Evolutionary conservation across 1,140 invertebrate genomes (phyloP).

Genomic region (Mya arenaria): DNA sequence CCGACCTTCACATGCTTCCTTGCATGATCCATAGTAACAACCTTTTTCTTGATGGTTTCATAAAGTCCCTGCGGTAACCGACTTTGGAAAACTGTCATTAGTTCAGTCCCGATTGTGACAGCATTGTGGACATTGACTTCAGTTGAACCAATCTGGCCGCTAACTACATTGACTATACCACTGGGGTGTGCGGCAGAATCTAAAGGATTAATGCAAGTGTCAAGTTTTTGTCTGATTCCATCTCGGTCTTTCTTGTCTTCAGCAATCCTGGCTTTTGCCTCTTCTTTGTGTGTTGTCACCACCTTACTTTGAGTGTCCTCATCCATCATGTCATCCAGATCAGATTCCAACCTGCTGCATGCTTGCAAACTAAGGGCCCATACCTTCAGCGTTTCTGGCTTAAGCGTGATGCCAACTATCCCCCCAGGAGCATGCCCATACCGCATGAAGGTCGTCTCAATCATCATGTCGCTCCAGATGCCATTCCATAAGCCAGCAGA

Average conservation of each 20-base stretch:
- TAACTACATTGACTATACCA: not conserved
- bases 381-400: conserved; percentile 32
- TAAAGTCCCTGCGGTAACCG: not conserved
- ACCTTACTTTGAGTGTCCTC: not conserved
- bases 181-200: conserved; percentile 12
- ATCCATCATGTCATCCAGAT: conserved; percentile 13
- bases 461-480: conserved; percentile 63
- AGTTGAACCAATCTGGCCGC: not conserved
- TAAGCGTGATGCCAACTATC: conserved; percentile 55
- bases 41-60: not conserved
- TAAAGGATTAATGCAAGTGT: conserved; percentile 19
- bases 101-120: not conserved
- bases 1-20: not conserved
- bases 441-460: conserved; percentile 62
- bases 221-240: not conserved
- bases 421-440: conserved; percentile 59
- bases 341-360: conserved; percentile 13
- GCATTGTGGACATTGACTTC: conserved; percentile 5
- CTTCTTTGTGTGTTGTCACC: conserved; percentile 32
- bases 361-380: conserved; percentile 59
- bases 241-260: not conserved
- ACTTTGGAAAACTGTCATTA: conserved; percentile 8
- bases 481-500: conserved; percentile 49
- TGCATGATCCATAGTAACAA: not conserved
- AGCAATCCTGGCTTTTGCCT: not conserved